Conservation (phyloP, 2,797 vertebrate genomes). For the Cyclopterus lumpus region DNA sequence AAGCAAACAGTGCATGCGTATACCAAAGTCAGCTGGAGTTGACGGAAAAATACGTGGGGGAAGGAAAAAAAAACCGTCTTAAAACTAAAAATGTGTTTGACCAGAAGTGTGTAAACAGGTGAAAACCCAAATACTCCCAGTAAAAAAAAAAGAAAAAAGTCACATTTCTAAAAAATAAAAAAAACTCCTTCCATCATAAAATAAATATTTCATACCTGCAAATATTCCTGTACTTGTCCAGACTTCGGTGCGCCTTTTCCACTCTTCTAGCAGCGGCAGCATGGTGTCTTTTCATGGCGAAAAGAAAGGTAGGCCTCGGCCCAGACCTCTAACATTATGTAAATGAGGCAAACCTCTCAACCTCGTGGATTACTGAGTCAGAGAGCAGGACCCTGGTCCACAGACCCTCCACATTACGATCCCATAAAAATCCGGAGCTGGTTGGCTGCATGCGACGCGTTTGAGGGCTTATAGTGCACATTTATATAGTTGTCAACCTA, state of each 20-base stretch:
- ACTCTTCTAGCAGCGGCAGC: conserved; percentile 40
- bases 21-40: conserved; percentile 48
- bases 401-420: conserved; percentile 82
- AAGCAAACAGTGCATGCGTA: conserved; percentile 40
- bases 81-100: background rate
- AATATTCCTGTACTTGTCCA: conserved; percentile 21
- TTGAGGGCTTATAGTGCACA: conserved; percentile 52
- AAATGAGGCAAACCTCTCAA: conserved; percentile 89
- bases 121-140: background rate
- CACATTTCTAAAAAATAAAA: background rate
- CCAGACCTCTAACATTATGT: conserved; percentile 85
- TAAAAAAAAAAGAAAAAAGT: background rate
- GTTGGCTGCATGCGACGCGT: conserved; percentile 62
- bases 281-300: conserved; percentile 62
- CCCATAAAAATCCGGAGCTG: conserved; percentile 77
- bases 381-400: conserved; percentile 87
- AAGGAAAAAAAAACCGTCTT: background rate
- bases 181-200: background rate
- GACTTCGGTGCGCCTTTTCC: conserved; percentile 44
- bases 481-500: conserved; percentile 30
- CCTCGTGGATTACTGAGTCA: conserved; percentile 88
- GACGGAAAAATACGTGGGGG: conserved; percentile 34
- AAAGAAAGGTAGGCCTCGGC: conserved; percentile 80
- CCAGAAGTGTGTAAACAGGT: background rate
- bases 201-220: conserved; percentile 30